Percentiles rank a stretch among this genome's conserved stretches.
These are phyloP conservation scores for Dryas iulia DNA, from an alignment of 1,140 invertebrate genomes.

Conservation along the genomic window DNA sequence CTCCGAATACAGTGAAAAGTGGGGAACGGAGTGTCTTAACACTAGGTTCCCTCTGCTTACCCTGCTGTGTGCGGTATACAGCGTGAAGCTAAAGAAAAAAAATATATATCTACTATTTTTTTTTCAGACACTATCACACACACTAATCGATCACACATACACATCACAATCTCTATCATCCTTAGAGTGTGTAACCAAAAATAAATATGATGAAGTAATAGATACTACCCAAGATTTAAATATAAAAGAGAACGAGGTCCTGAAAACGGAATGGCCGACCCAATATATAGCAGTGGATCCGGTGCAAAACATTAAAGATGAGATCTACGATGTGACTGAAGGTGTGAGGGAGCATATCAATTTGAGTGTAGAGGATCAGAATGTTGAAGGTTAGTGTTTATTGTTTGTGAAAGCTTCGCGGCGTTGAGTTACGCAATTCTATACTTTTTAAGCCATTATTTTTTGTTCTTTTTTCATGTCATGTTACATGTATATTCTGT, in stretches of 20 bases:
- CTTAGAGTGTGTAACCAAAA: conserved; percentile 44
- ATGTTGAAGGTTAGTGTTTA: conserved; percentile 47
- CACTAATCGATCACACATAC: conserved; percentile 67
- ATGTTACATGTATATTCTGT: no score
- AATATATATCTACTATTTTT: no score
- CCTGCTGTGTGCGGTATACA: no score
- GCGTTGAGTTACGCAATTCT: not conserved
- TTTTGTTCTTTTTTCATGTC: no score
- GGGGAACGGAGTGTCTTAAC: no score
- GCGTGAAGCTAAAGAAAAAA: no score
- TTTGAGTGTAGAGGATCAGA: conserved; percentile 51
- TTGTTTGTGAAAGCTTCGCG: not conserved
- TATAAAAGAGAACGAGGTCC: conserved; percentile 13
- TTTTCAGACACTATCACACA: conserved; percentile 56
- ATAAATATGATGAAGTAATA: conserved; percentile 58
- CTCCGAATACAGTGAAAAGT: no score
- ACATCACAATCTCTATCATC: conserved; percentile 61
- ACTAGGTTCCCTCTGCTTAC: no score
- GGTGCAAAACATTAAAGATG: conserved; percentile 47
- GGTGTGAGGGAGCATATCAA: conserved; percentile 49
- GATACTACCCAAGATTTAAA: conserved; percentile 36
- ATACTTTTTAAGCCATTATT: no score
- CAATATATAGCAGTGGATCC: conserved; percentile 43
- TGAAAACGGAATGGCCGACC: conserved; percentile 23
- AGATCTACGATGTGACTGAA: conserved; percentile 52